Evolutionary conservation across 2,113 vertebrate genomes (phyloP).

Genomic region (Epinephelus moara): DNA sequence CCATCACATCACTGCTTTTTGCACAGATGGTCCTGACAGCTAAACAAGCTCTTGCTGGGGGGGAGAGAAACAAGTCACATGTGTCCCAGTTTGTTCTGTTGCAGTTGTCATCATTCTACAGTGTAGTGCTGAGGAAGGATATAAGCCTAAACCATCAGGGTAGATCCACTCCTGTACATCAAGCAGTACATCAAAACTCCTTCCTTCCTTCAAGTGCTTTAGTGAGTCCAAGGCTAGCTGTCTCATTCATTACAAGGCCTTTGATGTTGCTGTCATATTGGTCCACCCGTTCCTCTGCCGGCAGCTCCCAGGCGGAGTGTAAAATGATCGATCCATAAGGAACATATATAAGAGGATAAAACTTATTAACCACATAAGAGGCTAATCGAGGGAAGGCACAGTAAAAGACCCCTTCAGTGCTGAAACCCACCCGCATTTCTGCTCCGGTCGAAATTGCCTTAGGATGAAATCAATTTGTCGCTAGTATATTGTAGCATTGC

Average conservation of each 20-base stretch:
- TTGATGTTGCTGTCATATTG: slow-evolving; percentile 78
- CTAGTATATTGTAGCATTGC: slow-evolving; percentile 81
- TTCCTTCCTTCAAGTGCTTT: slow-evolving; percentile 26
- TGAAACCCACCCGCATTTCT: slow-evolving; percentile 67
- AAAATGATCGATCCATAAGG: slow-evolving; percentile 75
- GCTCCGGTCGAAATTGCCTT: slow-evolving; percentile 73
- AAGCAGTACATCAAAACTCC: slow-evolving; percentile 47
- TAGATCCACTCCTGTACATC: slow-evolving; percentile 33
- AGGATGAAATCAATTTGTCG: slow-evolving; percentile 83
- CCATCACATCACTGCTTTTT: slow-evolving; percentile 38
- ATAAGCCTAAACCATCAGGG: slow-evolving; percentile 33
- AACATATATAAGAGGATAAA: slow-evolving; percentile 79
- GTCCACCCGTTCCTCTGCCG: slow-evolving; percentile 74
- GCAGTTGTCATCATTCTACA: slow-evolving; percentile 37
- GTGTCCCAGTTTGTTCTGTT: slow-evolving; percentile 50
- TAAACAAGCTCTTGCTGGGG: slow-evolving; percentile 25
- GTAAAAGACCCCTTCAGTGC: slow-evolving; percentile 59
- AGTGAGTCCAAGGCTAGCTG: slow-evolving; percentile 14
- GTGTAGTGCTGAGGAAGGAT: slow-evolving; percentile 29
- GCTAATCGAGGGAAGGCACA: slow-evolving; percentile 66
- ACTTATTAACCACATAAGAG: slow-evolving; percentile 75
- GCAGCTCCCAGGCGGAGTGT: slow-evolving; percentile 74
- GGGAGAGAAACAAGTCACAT: slow-evolving; percentile 26
- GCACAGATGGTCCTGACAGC: slow-evolving; percentile 34
- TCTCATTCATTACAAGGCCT: slow-evolving; percentile 61